Base-by-base conservation (phyloP, 2,797 vertebrate species). In the Chrosomus eos region DNA sequence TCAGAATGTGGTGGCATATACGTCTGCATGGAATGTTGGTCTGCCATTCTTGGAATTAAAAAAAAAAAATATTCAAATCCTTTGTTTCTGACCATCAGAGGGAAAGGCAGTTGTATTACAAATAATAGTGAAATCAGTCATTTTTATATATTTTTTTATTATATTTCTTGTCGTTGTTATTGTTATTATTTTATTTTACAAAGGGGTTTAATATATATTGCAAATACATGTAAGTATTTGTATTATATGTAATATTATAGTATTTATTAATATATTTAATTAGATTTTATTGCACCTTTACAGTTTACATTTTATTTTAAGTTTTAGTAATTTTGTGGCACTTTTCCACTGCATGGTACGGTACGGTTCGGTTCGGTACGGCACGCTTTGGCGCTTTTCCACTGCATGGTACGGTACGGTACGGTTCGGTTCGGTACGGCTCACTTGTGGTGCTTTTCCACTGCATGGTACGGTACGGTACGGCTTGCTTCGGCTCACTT, bases 1-100 rank as follows among this genome's bases (percentile, higher is more conserved):
- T 86, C 75, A 79, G 80, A 80, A 84, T 83, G 80, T 83, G 76
- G 62, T 85, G 58, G 62, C 76, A 77, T 87, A 78, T 85, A 87
- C 40, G 58, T 53, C 77, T 68, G 51, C 86, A 84, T 74, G 5
- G 10, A 80, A 64, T 36, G 23, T 79, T 84, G 45, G 66, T 43
- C 62, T 70, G 23, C 73, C 64, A 13, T 77, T 64, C 64, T 85
- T 36, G 58, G 82, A 88, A 85, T 82, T 2, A 16, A 48, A 55
- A 87, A 72, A 26, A 21, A 55, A 80, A 21, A 55, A 80, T 38
- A 48, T 5, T 40, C 64, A 71, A 67, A 43, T 82, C 51, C 60
- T 66, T 82, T 70, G 80, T 85, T 87, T 85, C 58, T 73, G 55
- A 55, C 81, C 4, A 21, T 83, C 81, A 28, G 28, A 75, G 68